Base-by-base conservation (phyloP, 2,113 vertebrate genomes). In the Silurus meridionalis region DNA sequence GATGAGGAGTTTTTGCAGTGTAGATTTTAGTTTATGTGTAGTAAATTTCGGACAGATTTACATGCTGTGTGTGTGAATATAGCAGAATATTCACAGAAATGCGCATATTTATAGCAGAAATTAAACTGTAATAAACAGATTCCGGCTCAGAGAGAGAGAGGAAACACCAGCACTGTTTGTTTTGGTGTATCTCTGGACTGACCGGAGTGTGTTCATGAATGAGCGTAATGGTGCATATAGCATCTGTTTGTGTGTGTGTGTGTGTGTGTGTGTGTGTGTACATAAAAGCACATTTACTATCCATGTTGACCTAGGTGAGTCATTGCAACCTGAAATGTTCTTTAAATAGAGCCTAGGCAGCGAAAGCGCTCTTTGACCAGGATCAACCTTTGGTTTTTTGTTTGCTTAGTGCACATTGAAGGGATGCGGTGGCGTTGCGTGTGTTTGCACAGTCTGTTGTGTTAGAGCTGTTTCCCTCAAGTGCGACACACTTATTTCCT, bases 291-390 rank as follows among this genome's bases (percentile, higher is more conserved):
- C 83, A 74, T 88, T 87, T 85, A 89, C 87, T 83, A 88, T 89
- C 80, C 88, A 78, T 86, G 88, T 86, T 86, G 71, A 87, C 85
- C 55, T 67, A 85, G 78, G 71, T 90, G 89, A 85, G 79, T 90
- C 87, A 90, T 82, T 69, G 23, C 63, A 55, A 74, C 77, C 82
- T 3, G 48, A 85, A 88, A 86, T 85, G 86, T 53, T 77, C 83
- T 85, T 81, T 83, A 86, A 87, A 80, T 85, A 82, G 23, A 90
- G 84, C 67, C 60, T 74, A 53, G 66, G 57, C 85, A 79, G 57
- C 77, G 64, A 80, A 53, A 78, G 48, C n/a, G 25, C 67, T 82
- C 74, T 78, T 87, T 83, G 58, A 84, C 74, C 86, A 88, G 64
- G 79, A 87, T 71, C 53, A 80, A 81, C 78, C 86, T 67, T 90